These are phyloP conservation scores for Neoscelio sp. DNA, from an alignment of 2,888 invertebrate species.

Conservation along the genomic window DNA sequence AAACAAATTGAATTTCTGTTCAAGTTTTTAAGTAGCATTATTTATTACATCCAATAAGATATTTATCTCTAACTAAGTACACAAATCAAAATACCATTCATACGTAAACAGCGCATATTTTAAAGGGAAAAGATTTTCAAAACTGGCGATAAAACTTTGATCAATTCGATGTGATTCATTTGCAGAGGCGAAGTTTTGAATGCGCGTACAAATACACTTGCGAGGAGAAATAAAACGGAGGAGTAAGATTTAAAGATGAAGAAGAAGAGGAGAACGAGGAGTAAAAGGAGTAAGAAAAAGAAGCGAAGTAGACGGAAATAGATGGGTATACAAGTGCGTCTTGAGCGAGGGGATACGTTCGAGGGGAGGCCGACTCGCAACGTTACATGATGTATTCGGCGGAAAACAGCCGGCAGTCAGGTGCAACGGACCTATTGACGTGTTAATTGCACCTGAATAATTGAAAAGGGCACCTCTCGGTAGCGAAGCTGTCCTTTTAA, in stretches of 20 bases:
- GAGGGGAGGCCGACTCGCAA: constrained; percentile 50
- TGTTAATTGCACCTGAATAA: constrained; percentile 81
- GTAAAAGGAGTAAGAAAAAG: constrained; percentile 21
- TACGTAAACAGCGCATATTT: constrained; percentile 35
- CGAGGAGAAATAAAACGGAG: constrained; percentile 37
- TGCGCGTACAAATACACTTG: constrained; percentile 48
- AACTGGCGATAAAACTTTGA: constrained; percentile 53
- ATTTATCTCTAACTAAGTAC: constrained; percentile 34
- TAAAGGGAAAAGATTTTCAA: constrained; percentile 13
- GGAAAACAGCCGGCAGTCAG: constrained; percentile 75
- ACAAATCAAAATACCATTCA: constrained; percentile 9
- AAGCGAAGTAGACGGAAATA: constrained; percentile 45
- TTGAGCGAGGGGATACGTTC: constrained; percentile 49
- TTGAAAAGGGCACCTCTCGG: constrained; percentile 74
- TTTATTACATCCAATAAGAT: too few relatives aligned
- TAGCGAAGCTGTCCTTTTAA: constrained; percentile 76
- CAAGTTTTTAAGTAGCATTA: too few relatives aligned
- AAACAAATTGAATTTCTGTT: too few relatives aligned
- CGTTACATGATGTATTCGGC: constrained; percentile 62
- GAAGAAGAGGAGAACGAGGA: constrained; percentile 5
- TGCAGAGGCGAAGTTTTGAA: constrained; percentile 51
- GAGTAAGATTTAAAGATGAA: constrained; percentile 28
- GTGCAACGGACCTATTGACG: constrained; percentile 80
- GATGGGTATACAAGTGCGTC: constrained; percentile 47
- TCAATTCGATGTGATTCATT: constrained; percentile 58